Evolutionary conservation across 1,140 invertebrate species (phyloP), one percentile per base, ranked within the genome.

Genomic region (Brachionus rotundiformis): DNA sequence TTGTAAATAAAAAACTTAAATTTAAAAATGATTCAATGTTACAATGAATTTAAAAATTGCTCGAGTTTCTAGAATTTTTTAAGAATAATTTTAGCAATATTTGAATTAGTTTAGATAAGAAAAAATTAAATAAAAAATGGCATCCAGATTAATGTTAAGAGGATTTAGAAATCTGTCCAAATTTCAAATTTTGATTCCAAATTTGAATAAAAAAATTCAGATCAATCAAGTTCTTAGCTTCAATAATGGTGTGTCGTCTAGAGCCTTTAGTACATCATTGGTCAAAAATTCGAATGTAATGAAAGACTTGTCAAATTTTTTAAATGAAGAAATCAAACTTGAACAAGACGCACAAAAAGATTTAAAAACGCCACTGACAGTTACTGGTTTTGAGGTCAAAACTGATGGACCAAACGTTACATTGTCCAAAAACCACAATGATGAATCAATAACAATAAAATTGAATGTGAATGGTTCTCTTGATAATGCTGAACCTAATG

Each of bases 381-480:
- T 82, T 31, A 41, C 41, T 25, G 68, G 68, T 29, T 82, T 82
- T 29, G 27, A 63, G 13, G 33, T 59, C 11, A 54, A 54, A 61
- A 61, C 25, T 13, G 68, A 82, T n/a, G 81, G 81, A 16, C 44
- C 81, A 63, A 75, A 75, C 33, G 71, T 82, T 1, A 76, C 54
- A 19, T 39, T 82, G 19, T 76, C 47, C 1, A 75, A 63, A 31
- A 39, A 82, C 39, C 23, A 13, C 11, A 41, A 41, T 10, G 63
- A 82, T 65, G 81, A 76, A 23, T 23, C 33, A 39, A 39, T 82
- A 11, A 65, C 54, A 0, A 44, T 82, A 6, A 82, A 75, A 59
- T 82, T 82, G 33, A 82, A 82, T 77, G 49, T 82, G 3, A 82
- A 59, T 16, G 36, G 54, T 59, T 59, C 68, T 23, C 39, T 82